Evolutionary conservation across 1,140 invertebrate species (phyloP).

Genomic region (Hestina assimilis): DNA sequence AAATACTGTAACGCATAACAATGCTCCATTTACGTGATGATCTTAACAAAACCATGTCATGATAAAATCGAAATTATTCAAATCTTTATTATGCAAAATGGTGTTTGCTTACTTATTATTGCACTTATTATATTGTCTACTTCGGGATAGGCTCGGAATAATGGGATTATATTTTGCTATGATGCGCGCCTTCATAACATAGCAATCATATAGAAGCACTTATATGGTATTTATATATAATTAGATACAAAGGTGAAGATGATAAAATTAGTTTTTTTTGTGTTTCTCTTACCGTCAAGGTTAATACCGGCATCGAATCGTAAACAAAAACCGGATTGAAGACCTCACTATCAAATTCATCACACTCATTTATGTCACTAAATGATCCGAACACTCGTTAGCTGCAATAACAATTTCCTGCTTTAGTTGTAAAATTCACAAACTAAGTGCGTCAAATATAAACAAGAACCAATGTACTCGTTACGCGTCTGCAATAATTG

Average conservation of each 20-base stretch:
- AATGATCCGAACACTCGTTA: conserved; percentile 28
- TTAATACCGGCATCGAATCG: conserved; percentile 46
- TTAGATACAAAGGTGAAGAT: background rate
- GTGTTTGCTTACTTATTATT: background rate
- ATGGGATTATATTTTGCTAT: conserved; percentile 1
- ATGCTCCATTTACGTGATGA: too few species aligned
- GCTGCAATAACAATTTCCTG: conserved; percentile 48
- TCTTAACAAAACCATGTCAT: background rate
- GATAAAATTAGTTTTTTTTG: background rate
- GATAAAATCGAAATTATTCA: background rate
- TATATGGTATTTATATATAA: background rate
- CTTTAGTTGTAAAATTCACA: conserved; percentile 40
- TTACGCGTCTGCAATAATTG: conserved; percentile 43
- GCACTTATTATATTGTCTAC: background rate
- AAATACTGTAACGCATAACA: too few species aligned
- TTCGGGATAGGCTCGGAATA: conserved; percentile 2
- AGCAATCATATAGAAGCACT: background rate
- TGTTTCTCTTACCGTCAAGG: conserved; percentile 54
- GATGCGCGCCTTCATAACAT: background rate
- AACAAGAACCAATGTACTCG: conserved; percentile 36
- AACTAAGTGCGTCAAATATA: conserved; percentile 33
- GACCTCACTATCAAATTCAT: conserved; percentile 55
- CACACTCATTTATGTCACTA: conserved; percentile 40
- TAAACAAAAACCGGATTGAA: conserved; percentile 66
- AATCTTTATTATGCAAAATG: background rate